Percentiles rank a stretch among this genome's conserved stretches.
phyloP scores from a whole-genome alignment of 2,888 invertebrate species.

The Lampropteryx suffumata region DNA sequence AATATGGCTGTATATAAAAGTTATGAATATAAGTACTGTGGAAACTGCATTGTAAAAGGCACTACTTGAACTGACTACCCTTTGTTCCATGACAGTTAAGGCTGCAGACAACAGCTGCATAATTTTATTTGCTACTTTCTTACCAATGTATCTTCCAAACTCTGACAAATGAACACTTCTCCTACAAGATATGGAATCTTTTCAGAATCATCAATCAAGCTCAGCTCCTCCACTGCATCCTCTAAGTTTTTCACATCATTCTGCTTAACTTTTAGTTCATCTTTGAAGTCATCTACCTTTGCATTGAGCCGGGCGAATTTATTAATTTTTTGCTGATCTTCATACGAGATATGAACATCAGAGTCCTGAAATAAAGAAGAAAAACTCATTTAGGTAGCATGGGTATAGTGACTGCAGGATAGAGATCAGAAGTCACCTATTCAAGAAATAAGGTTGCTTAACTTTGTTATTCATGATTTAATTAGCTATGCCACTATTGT shows the following conservation, averaged over 20 bases:
- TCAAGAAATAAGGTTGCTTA: too few species aligned
- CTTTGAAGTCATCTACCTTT: slow-evolving; percentile 94
- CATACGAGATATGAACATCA: slow-evolving; percentile 96
- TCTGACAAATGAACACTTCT: slow-evolving; percentile 93
- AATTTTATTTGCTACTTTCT: too few species aligned
- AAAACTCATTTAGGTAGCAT: background rate
- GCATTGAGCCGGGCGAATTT: slow-evolving; percentile 97
- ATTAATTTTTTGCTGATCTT: slow-evolving; percentile 99
- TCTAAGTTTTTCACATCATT: slow-evolving; percentile 96
- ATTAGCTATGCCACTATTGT: too few species aligned
- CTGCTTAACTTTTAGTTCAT: slow-evolving; percentile 92
- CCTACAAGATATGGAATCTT: slow-evolving; percentile 93
- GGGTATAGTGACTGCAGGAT: too few species aligned
- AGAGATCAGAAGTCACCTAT: too few species aligned
- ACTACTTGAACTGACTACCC: too few species aligned
- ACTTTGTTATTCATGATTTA: too few species aligned
- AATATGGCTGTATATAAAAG: too few species aligned
- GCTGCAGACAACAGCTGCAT: too few species aligned
- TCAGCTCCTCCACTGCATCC: slow-evolving; percentile 95
- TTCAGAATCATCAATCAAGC: slow-evolving; percentile 88
- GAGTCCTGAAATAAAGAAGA: slow-evolving; percentile 84
- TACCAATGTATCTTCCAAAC: slow-evolving; percentile 89
- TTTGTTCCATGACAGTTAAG: too few species aligned
- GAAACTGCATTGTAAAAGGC: too few species aligned
- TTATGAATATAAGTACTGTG: too few species aligned